These are phyloP conservation scores for Bovichtus variegatus DNA, from an alignment of 2,797 vertebrate species.

Conservation along the genomic window DNA sequence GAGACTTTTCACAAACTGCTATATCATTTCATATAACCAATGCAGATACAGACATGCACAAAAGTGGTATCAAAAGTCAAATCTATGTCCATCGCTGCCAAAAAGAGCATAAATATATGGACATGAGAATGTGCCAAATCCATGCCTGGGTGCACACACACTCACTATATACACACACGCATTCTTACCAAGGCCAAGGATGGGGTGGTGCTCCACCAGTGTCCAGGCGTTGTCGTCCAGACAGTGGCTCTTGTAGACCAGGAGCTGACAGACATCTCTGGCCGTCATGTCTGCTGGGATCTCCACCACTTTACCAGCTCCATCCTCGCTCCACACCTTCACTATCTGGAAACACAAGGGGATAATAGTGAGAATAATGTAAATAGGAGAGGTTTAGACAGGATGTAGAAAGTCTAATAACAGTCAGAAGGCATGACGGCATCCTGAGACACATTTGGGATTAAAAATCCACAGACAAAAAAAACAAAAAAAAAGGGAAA, in stretches of 20 bases:
- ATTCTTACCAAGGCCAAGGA: constrained; percentile 90
- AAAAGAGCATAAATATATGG: not conserved
- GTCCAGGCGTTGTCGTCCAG: constrained; percentile 97
- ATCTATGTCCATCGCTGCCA: not conserved
- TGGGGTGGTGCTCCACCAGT: constrained; percentile 95
- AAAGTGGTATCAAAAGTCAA: too few species aligned
- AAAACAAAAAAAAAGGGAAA: too few species aligned
- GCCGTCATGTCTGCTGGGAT: constrained; percentile 96
- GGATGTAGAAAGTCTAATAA: constrained; percentile 9
- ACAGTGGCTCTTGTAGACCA: constrained; percentile 97
- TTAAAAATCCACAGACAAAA: constrained; percentile 35
- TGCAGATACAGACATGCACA: too few species aligned
- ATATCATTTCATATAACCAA: too few species aligned
- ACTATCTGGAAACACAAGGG: constrained; percentile 89
- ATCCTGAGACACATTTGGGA: constrained; percentile 40
- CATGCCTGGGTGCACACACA: not conserved
- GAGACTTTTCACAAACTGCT: not conserved
- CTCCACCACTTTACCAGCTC: constrained; percentile 96
- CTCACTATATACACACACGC: not conserved
- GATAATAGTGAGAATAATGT: constrained; percentile 2
- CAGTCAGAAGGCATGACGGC: not conserved
- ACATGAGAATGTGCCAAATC: not conserved
- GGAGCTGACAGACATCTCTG: constrained; percentile 95
- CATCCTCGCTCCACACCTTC: constrained; percentile 97
- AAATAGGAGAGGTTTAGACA: constrained; percentile 4